Evolutionary conservation across 2,113 vertebrate genomes (phyloP).

Genomic region (Blennius ocellaris): DNA sequence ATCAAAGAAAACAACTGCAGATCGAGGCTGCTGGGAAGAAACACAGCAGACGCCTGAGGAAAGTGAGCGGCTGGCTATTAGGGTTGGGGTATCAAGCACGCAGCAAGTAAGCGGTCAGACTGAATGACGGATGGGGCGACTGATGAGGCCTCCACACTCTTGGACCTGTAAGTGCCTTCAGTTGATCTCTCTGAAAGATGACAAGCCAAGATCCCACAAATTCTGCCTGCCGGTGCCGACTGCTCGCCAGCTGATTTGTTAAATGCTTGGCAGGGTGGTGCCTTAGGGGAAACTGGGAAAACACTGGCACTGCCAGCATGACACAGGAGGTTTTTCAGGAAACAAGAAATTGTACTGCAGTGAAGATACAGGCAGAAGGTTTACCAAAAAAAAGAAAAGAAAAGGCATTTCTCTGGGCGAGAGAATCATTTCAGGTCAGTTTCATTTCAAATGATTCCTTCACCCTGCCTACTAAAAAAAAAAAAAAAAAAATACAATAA

Average conservation of each 20-base stretch:
- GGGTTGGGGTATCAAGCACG: background rate
- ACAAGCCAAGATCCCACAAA: constrained; percentile 5
- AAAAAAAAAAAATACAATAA: no score
- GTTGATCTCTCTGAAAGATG: constrained; percentile 1
- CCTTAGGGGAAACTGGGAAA: background rate
- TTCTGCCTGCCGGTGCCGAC: background rate
- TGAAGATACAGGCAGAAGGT: background rate
- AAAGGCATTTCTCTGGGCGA: background rate
- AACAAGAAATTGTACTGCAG: background rate
- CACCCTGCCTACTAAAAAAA: no score
- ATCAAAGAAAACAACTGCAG: background rate
- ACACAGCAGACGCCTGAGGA: background rate
- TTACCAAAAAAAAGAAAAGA: background rate
- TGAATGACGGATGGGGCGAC: background rate
- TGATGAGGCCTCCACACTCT: background rate
- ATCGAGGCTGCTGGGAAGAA: background rate
- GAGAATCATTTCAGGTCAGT: background rate
- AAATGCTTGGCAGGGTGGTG: background rate
- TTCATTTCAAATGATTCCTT: no score
- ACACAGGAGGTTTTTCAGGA: background rate
- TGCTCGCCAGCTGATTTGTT: constrained; percentile 3
- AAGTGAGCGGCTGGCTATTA: constrained; percentile 1
- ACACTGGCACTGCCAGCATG: background rate
- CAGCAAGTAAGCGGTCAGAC: background rate
- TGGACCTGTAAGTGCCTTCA: background rate